Conservation (phyloP, 2,797 vertebrate genomes). For the Coregonus sp. region DNA sequence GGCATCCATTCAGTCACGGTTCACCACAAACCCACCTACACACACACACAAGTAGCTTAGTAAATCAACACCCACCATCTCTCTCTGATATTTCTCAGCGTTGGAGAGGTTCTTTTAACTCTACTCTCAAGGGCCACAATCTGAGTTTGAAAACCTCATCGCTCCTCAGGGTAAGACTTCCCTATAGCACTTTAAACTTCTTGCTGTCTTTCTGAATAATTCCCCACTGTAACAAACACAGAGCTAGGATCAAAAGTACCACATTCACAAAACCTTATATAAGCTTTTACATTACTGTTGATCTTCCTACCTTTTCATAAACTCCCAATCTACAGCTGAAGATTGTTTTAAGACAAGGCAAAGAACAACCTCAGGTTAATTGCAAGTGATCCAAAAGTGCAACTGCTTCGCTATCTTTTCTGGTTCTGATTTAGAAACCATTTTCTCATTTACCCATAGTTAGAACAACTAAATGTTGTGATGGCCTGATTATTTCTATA, state of each 20-base stretch:
- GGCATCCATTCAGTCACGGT: background rate
- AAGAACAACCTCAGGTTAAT: background rate
- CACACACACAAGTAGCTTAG: background rate
- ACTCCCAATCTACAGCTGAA: background rate
- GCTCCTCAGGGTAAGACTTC: background rate
- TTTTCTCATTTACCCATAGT: background rate
- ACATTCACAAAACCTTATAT: background rate
- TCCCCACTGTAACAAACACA: background rate
- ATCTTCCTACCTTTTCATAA: background rate
- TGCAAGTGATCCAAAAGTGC: background rate
- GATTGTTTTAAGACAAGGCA: background rate
- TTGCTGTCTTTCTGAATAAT: background rate
- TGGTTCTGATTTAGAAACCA: background rate
- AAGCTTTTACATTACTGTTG: background rate
- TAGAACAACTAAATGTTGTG: background rate
- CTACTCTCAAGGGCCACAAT: background rate
- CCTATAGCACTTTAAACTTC: background rate
- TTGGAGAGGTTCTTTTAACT: background rate
- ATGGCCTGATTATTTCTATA: too few species aligned
- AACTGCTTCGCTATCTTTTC: background rate
- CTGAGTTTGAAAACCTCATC: background rate
- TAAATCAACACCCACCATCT: conserved; percentile 2
- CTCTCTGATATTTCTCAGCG: background rate
- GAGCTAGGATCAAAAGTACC: background rate
- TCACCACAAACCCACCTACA: conserved; percentile 7